Evolutionary conservation across 1,140 invertebrate species (phyloP), one percentile per base, ranked within the genome.

Genomic region (Dinoponera quadriceps): DNA sequence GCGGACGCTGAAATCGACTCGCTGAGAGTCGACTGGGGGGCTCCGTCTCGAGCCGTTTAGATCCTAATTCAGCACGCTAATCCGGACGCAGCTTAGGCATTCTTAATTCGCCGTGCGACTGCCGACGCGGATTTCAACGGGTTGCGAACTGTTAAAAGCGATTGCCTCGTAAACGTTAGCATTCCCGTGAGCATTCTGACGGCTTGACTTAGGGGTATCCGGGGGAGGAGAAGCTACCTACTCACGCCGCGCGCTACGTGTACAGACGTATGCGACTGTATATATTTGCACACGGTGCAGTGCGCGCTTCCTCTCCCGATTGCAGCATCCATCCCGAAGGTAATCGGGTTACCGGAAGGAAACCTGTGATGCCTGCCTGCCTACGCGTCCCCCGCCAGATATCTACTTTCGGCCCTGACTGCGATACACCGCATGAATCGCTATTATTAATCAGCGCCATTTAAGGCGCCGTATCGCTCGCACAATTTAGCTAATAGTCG

Each of bases 151-250:
- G 85, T 87, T 86, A 87, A 83, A 87, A 82, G 65, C 71, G 55
- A 86, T 89, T 90, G 88, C 84, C 33, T 81, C 86, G 86, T 91
- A 90, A 92, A 92, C 81, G 90, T 83, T 89, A 89, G 90, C 83
- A 77, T 83, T 82, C 87, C 85, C 85, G 63, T 62, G 85, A 83
- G 88, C 55, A 87, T 90, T 89, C 83, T 65, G 78, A 33, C 51
- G 81, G 68, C 51, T 77, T 65, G 86, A 90, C 86, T 89, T 83
- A 88, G 86, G 87, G 88, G 85, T 89, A 90, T 88, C 84, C 81
- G 68, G 81, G 81, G 85, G 83, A 48, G 81, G 80, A 86, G 83
- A 51, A 27, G 22, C 22, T 65, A 63, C n/a, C 13, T 69, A 63
- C 71, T 55, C 25, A 25, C 18, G 25, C 25, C 55, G 38, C 55